Conservation (phyloP, 2,113 vertebrate genomes). For the Neogobius melanostomus region DNA sequence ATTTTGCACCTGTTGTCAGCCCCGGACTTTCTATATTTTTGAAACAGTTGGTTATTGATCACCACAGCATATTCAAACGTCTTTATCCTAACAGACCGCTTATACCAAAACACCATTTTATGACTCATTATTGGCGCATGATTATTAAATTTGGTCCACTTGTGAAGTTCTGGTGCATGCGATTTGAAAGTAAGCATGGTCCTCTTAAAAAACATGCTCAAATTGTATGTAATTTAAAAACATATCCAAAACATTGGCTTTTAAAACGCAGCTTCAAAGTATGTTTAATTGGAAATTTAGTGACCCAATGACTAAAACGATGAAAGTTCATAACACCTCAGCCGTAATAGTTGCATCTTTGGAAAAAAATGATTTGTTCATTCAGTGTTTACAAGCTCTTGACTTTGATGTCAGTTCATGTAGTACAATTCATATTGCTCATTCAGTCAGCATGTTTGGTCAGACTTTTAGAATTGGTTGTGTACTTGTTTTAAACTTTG, state of each 20-base stretch:
- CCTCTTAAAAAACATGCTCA: background rate
- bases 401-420: background rate
- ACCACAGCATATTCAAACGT: background rate
- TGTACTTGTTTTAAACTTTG: background rate
- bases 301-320: background rate
- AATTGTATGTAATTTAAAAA: background rate
- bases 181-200: conserved; percentile 1
- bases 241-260: background rate
- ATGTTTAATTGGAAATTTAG: conserved; percentile 4
- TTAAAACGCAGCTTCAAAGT: background rate
- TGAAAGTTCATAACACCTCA: background rate
- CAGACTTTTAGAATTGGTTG: background rate
- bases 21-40: background rate
- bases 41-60: background rate
- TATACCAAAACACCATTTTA: background rate
- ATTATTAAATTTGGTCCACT: background rate
- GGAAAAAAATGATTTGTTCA: background rate
- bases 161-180: background rate
- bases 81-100: conserved; percentile 1
- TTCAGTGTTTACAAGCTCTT: background rate
- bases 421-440: background rate
- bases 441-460: background rate
- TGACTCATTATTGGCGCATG: background rate
- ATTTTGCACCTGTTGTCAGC: background rate
- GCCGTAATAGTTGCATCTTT: background rate